These are phyloP conservation scores for Tethea ocularis DNA, from an alignment of 2,888 invertebrate species.

Conservation along the genomic window DNA sequence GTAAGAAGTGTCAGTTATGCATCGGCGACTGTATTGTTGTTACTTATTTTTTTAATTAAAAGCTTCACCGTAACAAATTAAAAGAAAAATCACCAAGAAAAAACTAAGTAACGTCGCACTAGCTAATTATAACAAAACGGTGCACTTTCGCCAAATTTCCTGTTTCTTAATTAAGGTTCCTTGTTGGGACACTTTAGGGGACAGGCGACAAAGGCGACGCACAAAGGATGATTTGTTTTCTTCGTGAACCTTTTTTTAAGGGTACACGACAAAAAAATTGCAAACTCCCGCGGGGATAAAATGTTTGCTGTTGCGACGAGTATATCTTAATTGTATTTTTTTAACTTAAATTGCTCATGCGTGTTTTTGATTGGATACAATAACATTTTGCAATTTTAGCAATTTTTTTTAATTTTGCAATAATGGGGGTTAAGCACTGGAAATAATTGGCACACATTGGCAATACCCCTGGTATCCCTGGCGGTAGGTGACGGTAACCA, in stretches of 20 bases:
- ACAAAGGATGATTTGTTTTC: conserved; percentile 57
- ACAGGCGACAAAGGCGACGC: conserved; percentile 39
- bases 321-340: conserved; percentile 55
- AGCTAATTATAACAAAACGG: conserved; percentile 27
- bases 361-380: conserved; percentile 16
- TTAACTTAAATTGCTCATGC: conserved; percentile 22
- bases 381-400: conserved; percentile 1
- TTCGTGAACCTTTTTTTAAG: conserved; percentile 36
- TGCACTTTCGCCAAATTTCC: conserved; percentile 32
- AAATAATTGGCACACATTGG: no score
- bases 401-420: no score
- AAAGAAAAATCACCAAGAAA: conserved; percentile 4
- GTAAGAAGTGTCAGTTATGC: no score
- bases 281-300: conserved; percentile 22
- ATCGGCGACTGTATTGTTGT: not conserved
- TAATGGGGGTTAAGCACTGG: not conserved
- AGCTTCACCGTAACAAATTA: not conserved
- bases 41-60: not conserved
- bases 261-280: conserved; percentile 25
- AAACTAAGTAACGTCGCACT: not conserved
- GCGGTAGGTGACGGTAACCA: no score
- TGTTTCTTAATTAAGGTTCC: conserved; percentile 47
- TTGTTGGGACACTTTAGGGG: conserved; percentile 43
- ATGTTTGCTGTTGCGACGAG: conserved; percentile 36
- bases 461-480: no score